Evolutionary conservation across 92 coral and sea anemone species (phyloP), one percentile per base, ranked within the genome.

Genomic region (Actinostola sp.): DNA sequence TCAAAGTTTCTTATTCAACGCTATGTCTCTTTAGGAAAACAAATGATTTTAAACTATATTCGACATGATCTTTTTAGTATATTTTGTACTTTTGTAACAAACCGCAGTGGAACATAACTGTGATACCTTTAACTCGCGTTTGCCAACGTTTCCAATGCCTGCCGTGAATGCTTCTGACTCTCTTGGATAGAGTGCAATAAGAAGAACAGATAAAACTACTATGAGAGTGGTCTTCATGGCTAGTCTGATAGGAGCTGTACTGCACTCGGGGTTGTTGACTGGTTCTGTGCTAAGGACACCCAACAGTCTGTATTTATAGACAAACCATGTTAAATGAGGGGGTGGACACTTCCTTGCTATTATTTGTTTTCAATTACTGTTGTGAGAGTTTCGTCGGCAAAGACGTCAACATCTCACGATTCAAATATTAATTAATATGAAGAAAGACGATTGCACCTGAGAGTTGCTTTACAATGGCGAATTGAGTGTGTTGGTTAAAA

Each of bases 121-220:
- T 53, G n/a, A 0, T 68, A 68, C 74, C 74, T 64, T 75, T 1
- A 61, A n/a, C 16, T 75, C 63, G 15, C 83, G 57, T 48, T 77
- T 77, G 14, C 83, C 83, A 31, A 77, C 83, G 51, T 77, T 77
- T 8, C 83, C 83, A 42, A 77, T 77, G 3, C 83, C 83, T 0
- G 83, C 83, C 0, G 83, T 77, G 26, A 77, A 77, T 1, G 67
- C 83, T 6, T 54, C 59, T 13, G 76, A 66, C 46, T 77, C 83
- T 68, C 63, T 45, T 42, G 83, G 83, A 46, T 77, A 67, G 0
- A 77, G 76, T 5, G 83, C 75, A 15, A 77, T 58, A 45, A 77
- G 67, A 5, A 77, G 68, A 26, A 77, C 76, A 42, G 63, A 75
- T 54, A 68, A 42, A 35, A 77, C 76, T 41, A 67, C 20, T 24